These are phyloP conservation scores for Pararge aegeria DNA, from an alignment of 1,140 invertebrate genomes.

Conservation along the genomic window DNA sequence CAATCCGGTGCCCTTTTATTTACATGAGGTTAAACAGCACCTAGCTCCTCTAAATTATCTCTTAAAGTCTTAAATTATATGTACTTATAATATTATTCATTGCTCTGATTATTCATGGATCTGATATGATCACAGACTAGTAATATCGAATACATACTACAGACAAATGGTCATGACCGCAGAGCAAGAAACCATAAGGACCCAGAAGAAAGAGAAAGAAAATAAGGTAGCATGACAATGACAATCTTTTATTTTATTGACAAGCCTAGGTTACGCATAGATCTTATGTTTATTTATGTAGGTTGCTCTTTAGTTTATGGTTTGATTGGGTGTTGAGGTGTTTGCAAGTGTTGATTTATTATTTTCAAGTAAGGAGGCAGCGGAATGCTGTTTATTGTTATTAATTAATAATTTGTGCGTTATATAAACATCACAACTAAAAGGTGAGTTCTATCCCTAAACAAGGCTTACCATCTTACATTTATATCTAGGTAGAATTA, in stretches of 20 bases:
- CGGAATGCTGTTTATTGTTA: constrained; percentile 74
- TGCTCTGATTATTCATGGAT: too few relatives aligned
- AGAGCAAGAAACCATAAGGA: too few relatives aligned
- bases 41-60: too few relatives aligned
- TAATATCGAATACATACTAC: too few relatives aligned
- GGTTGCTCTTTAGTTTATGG: constrained; percentile 71
- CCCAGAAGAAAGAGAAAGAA: too few relatives aligned
- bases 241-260: constrained; percentile 15
- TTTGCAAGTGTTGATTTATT: constrained; percentile 59
- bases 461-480: constrained; percentile 6
- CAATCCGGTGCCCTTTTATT: too few relatives aligned
- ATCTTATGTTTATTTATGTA: constrained; percentile 78
- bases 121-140: too few relatives aligned
- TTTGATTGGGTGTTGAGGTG: constrained; percentile 73
- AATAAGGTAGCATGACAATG: constrained; percentile 22
- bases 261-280: constrained; percentile 8
- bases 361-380: constrained; percentile 58
- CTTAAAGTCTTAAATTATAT: too few relatives aligned
- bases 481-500: constrained; percentile 7
- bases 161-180: too few relatives aligned
- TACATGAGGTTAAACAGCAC: too few relatives aligned
- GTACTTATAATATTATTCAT: too few relatives aligned
- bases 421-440: constrained; percentile 44
- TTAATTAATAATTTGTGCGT: constrained; percentile 64
- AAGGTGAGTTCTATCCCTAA: constrained; percentile 51